Evolutionary conservation across 2,797 vertebrate species (phyloP), one percentile per base, ranked within the genome.

Genomic region (Aeoliscus strigatus): DNA sequence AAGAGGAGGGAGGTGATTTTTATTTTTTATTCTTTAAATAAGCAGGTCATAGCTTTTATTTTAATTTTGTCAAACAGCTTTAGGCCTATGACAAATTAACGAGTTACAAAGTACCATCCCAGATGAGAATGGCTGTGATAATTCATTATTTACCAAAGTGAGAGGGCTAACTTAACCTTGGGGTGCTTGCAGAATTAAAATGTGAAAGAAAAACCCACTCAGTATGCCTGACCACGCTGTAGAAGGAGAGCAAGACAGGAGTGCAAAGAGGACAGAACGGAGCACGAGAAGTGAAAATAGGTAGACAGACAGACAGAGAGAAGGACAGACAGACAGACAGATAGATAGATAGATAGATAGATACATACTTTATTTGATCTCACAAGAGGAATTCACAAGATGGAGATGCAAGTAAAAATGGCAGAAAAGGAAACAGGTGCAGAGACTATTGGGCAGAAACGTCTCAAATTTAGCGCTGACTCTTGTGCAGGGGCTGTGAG

Each of bases 91-190:
- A 31, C 11, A 65, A 76, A 66, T 62, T 51, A 55, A 54, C 14
- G 52, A 76, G 77, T 75, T 61, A 67, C 28, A 39, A 13, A 75
- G 42, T n/a, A 61, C 63, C 60, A 62, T 65, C 62, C 54, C 3
- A 24, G 53, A 67, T 66, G 70, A 70, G 65, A 81, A 77, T 68
- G 64, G 51, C 44, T 60, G 67, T 53, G 49, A 81, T 79, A 74
- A 75, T 81, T 80, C 62, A 79, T 73, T 84, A 78, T 83, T 80
- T 83, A 79, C 79, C 39, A 18, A 52, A 64, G 56, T 73, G 75
- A 81, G 73, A 69, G 59, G 50, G 68, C 66, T 82, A 80, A 78
- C 70, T 81, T 84, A 83, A 86, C 80, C 83, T 84, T 85, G 81
- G 62, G 53, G 56, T 54, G 76, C 64, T 31, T 24, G 52, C 51